Evolutionary conservation across 2,797 vertebrate species (phyloP).

Genomic region (Phaenicophaeus curvirostris): DNA sequence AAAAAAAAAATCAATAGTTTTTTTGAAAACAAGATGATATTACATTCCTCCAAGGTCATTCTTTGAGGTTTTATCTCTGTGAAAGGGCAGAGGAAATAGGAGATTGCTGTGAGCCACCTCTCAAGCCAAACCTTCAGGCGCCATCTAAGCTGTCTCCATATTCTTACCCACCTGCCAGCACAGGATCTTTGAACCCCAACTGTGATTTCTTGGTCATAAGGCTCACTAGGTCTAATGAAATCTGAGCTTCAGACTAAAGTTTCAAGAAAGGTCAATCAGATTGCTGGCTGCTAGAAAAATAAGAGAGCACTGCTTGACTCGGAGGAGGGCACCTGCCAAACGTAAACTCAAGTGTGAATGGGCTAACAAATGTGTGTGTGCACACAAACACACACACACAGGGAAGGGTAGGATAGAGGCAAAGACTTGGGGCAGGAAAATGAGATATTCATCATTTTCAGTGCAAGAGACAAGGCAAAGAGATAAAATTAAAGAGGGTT

Average conservation of each 20-base stretch:
- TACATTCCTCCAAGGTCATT: background rate
- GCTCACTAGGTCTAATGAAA: background rate
- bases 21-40: background rate
- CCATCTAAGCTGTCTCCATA: background rate
- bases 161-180: background rate
- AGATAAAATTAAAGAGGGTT: background rate
- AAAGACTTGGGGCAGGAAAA: background rate
- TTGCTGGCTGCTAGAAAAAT: background rate
- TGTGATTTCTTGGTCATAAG: background rate
- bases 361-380: fast-evolving
- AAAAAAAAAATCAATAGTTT: background rate
- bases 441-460: background rate
- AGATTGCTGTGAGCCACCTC: background rate
- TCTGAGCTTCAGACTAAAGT: background rate
- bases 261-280: background rate
- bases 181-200: background rate
- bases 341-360: background rate
- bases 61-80: background rate
- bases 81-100: background rate
- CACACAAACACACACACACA: background rate
- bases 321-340: background rate
- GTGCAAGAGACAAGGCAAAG: background rate
- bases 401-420: fast-evolving
- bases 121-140: background rate
- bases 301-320: background rate